A percentile compares a stretch with the other conserved stretches of the same genome.
These are phyloP conservation scores for Gymnothorax reevesii DNA, from an alignment of 2,797 vertebrate species.

Conservation along the genomic window DNA sequence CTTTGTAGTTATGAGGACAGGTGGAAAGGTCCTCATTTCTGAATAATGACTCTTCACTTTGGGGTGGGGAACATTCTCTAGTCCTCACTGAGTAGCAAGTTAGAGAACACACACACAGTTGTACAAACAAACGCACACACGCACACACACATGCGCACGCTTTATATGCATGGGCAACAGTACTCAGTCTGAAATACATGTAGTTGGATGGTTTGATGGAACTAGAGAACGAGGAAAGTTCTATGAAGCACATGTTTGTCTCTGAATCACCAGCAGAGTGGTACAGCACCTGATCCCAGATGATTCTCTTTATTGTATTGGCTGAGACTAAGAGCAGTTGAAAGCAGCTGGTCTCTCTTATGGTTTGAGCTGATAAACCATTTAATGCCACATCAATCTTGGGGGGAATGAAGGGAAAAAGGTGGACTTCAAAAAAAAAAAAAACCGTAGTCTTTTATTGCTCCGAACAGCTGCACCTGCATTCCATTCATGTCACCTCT, in stretches of 20 bases:
- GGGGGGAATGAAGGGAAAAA: not conserved
- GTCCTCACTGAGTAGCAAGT: too few relatives aligned
- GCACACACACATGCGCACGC: too few relatives aligned
- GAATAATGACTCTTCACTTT: too few relatives aligned
- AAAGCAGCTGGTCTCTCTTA: not conserved
- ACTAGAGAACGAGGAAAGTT: not conserved
- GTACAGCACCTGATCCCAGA: not conserved
- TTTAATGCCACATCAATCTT: not conserved
- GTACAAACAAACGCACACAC: too few relatives aligned
- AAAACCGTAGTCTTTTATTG: not conserved
- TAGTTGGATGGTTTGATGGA: too few relatives aligned
- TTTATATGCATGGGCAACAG: too few relatives aligned
- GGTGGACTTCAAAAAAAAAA: not conserved
- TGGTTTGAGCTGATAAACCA: not conserved
- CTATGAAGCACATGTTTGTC: not conserved
- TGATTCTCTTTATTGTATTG: not conserved
- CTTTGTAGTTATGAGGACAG: too few relatives aligned
- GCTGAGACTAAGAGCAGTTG: not conserved
- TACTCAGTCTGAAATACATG: too few relatives aligned
- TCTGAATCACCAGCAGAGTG: not conserved
- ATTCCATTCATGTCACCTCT: not conserved
- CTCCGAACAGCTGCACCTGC: not conserved
- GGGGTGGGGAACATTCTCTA: too few relatives aligned
- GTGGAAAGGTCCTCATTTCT: too few relatives aligned
- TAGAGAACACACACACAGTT: too few relatives aligned